Base-by-base conservation (phyloP, 1,140 invertebrate species). In the Heliothis subflexa region DNA sequence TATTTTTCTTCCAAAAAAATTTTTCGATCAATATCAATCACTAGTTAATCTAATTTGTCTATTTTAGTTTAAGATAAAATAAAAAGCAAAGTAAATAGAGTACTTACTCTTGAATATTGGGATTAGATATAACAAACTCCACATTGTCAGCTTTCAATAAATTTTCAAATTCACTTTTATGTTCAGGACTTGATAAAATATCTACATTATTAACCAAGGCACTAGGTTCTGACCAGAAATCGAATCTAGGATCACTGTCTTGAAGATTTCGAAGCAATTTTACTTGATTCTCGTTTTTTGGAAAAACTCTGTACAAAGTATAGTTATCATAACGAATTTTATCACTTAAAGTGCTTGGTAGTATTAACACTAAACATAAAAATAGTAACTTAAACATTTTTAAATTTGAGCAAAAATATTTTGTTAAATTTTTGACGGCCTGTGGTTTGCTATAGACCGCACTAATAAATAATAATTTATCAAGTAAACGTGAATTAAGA, bases 61-160 rank as follows among this genome's bases (percentile, higher is more conserved):
- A 7, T 40, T 40, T 40, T 9, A 40, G 33, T 40, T 9, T 9
- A 7, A 40, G 33, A 40, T 33, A 33, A 5, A 33, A 33, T 33
- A 33, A 5, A 5, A 5, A 33, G 3, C 33, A 33, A 7, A 9
- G 0, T 40, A 40, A 40, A 40, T 40, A 40, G 0, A 40, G 7
- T 82, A 93, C 91, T 92, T 85, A 94, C 91, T 91, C 86, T 85
- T 94, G 92, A 72, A 94, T 81, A 83, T 92, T 91, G 18, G 78
- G 14, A 73, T 86, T 83, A 14, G 83, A 74, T 16, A 94, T 83
- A 72, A 83, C 78, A 75, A 78, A 90, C 21, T 86, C 78, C 5
- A 94, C 86, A 28, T 79, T 55, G 74, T 91, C 80, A 9, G 57
- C 16, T 16, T 81, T 86, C 7, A 93, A 64, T 33, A 88, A 45